Evolutionary conservation across 2,888 invertebrate species (phyloP), one percentile per base, ranked within the genome.

Genomic region (Frankliniella fusca): DNA sequence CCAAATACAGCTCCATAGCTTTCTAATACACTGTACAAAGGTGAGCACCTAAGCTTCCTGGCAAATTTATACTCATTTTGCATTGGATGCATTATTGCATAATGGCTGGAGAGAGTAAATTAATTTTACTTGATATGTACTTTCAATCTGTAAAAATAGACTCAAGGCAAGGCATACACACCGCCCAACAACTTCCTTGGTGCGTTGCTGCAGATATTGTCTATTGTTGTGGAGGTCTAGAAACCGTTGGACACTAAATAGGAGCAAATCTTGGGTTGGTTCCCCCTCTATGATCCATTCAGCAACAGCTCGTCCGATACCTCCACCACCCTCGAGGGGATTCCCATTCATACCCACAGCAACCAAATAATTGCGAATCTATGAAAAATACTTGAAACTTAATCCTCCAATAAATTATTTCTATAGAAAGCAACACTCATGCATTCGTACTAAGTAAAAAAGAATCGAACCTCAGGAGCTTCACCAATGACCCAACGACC

Each of bases 341-440:
- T 92, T 91, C 10, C 92, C 92, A 87, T 92, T 93, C 92, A 93
- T 92, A 48, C 93, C 94, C 83, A 92, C 92, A 80, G 93, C 93
- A n/a, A 93, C 92, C 87, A 91, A 93, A 87, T 93, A 93, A 86
- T 93, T 93, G 84, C 90, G 90, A 20, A 93, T 90, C 90, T 90
- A 85, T 20, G 84, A 82, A 80, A 80, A 38, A 82, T 23, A 81
- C 81, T 38, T 38, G 38, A 61, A 8, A 61, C 7, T 61, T 15
- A 38, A 38, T 2, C 38, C 38, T 38, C 38, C 38, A 3, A 38
- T 2, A 18, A 54, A 15, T 54, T 54, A 54, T 7, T 54, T 54
- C 12, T 54, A 1, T 54, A 54, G 12, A 54, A 54, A 54, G 54
- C 18, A 18, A 54, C 54, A 18, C 15, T 54, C 15, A 54, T 15